These are phyloP conservation scores for Agonum fuliginosum DNA, from an alignment of 2,888 invertebrate species.

Conservation along the genomic window DNA sequence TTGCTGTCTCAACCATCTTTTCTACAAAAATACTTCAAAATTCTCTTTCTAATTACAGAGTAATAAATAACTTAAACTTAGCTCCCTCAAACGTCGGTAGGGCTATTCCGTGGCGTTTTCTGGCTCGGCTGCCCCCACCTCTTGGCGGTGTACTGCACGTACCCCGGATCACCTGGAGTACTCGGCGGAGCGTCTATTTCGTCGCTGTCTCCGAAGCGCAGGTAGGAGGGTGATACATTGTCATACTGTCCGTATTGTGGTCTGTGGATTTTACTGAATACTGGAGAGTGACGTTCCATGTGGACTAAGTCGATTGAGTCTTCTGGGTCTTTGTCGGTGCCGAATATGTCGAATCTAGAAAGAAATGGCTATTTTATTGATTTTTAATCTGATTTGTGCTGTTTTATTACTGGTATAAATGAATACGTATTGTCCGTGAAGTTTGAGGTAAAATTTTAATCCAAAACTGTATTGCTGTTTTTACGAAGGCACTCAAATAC, in stretches of 20 bases:
- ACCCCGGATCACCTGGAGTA: conserved; percentile 84
- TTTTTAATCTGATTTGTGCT: neutral
- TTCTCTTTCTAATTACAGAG: no score
- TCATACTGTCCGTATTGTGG: conserved; percentile 70
- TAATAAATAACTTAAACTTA: conserved; percentile 3
- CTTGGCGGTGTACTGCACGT: conserved; percentile 82
- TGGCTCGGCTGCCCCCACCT: conserved; percentile 76
- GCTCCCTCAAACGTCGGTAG: conserved; percentile 63
- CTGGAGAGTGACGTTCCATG: conserved; percentile 69
- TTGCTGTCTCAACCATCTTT: no score
- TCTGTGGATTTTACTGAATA: conserved; percentile 71
- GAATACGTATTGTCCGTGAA: neutral
- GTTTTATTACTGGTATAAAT: neutral
- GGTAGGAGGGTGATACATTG: conserved; percentile 72
- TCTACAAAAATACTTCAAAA: no score
- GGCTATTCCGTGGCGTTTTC: conserved; percentile 78
- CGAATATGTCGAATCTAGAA: conserved; percentile 61
- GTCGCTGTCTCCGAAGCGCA: conserved; percentile 69
- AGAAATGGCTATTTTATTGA: neutral
- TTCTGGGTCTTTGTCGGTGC: conserved; percentile 67
- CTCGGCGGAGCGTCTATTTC: conserved; percentile 75
- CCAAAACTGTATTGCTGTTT: no score
- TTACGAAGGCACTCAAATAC: no score
- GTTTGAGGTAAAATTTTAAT: neutral
- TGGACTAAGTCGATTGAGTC: conserved; percentile 64